Base-by-base conservation (phyloP, 2,113 vertebrate genomes). In the Prolemur simus region DNA sequence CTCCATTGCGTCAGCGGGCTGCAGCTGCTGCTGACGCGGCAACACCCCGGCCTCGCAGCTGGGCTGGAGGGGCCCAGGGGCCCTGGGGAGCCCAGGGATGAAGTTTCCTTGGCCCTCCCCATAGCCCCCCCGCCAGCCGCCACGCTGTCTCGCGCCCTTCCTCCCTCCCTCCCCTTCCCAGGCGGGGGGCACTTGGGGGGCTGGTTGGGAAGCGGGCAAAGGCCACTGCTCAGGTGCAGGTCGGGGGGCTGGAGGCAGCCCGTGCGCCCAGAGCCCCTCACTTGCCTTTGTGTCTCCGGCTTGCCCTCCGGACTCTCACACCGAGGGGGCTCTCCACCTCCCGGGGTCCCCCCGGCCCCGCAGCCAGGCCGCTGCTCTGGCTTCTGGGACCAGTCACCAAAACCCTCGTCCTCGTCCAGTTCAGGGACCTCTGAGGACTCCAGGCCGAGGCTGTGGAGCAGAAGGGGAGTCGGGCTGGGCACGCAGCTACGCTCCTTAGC, bases 331-430 rank as follows among this genome's bases (percentile, higher is more conserved):
- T 37, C 87, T 3, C 76, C 6, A 0, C 77, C 8, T 0, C 84
- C 97, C n/a, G 47, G 81, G 69, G 76, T 69, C 6, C 97, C 98
- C 83, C 98, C 97, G 2, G 78, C 66, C 81, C 96, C 98, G 7
- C 97, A 98, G 94, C 87, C 98, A 96, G 86, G 98, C 42, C 97
- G 98, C 77, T 97, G 99, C 98, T 99, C 99, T 0, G 99, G 63
- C 94, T 98, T 99, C 98, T 99, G 99, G 60, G 99, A 99, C 99
- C 99, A 99, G 98, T 99, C 99, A 0, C 99, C 98, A 97, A 99
- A 99, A 6, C 99, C 99, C 85, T 99, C 99, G 3, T 99, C 99
- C 83, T 99, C 99, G 17, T 99, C 99, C 97, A 98, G 95, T 66
- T 99, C 99, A 0, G 97, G 94, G 47, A 97, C 89, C 74, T 98